Base-by-base conservation (phyloP, 2,888 invertebrate species). In the Andrena marginata region DNA sequence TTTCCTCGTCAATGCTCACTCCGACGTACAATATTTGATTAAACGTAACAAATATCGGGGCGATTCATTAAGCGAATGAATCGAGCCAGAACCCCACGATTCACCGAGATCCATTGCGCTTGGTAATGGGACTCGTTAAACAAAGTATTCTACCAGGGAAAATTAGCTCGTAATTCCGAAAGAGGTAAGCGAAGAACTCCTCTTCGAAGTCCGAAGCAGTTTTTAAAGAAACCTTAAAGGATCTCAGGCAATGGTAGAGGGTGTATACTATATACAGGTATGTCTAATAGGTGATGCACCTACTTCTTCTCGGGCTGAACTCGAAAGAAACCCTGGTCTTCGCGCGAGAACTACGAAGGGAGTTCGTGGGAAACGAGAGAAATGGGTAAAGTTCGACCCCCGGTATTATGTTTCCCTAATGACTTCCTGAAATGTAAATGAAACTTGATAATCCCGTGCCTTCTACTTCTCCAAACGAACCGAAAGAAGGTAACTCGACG, bases 311-410 rank as follows among this genome's bases (percentile, higher is more conserved):
- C 20, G n/a, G n/a, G 59, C 13, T 23, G 1, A 64, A 64, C 26
- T n/a, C n/a, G 26, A 33, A 42, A 42, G 42, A 70, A 77, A 70
- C 49, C 49, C 8, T 56, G 49, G 56, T 54, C 59, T 54, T 74
- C 72, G 6, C 42, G 42, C 13, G 31, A 31, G 51, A 65, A 59
- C 20, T 48, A 31, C 31, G 10, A n/a, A 23, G 20, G 10, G n/a
- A n/a, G 29, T 6, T 23, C 10, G 13, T 33, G 8, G 64, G 16
- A 42, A 49, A 26, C 31, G 16, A 26, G 20, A 69, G 10, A 80
- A 60, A 70, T 49, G 5, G 70, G 51, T 69, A 70, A 79, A 69
- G 23, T 70, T 64, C 20, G n/a, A 31, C 31, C 42, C 42, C 0
- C 2, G 20, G 10, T 33, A 42, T 49, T 54, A 51, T 33, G 5